Base-by-base conservation (phyloP, 2,113 vertebrate genomes). In the Labrus mixtus region DNA sequence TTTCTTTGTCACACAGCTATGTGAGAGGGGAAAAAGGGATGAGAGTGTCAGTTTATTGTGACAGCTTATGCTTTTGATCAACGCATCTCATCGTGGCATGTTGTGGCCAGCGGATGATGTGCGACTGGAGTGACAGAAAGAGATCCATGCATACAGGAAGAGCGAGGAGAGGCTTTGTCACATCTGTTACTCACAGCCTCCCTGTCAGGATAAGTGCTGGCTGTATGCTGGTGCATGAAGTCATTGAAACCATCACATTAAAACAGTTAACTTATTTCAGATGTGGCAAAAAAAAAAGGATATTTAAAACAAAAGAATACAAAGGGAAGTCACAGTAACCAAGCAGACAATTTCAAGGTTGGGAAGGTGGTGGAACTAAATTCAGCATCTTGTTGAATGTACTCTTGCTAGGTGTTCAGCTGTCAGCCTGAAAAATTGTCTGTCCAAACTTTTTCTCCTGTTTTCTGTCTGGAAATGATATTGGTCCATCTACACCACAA, bases 21-120 rank as follows among this genome's bases (percentile, higher is more conserved):
- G 8, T 45, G 33, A 37, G 67, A 7, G 56, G 54, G 54, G 61
- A 77, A 76, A 77, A 76, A 79, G 84, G 76, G 81, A 79, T 23
- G 68, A 60, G 73, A 78, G 73, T 87, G 90, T 85, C 84, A 83
- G 77, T 75, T 63, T 78, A 15, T 78, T 65, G 61, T 78, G 86
- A 90, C 82, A 90, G 84, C 75, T 76, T 16, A 0, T 59, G 79
- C 83, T 89, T 94, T 90, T 95, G 90, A 94, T 93, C 91, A 92
- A 73, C n/a, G 23, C 56, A 70, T 81, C 77, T 91, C 84, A 68
- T 76, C 53, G 60, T 79, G 83, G 79, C 70, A 67, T 87, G 71
- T 89, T 81, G 86, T 87, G 92, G 84, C 89, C 83, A 33, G 68
- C 73, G 64, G 79, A 83, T 87, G 87, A 90, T 86, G 73, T 66